Percentiles rank a stretch among this genome's conserved stretches.
Conservation (phyloP, 2,113 vertebrate species). For the Chaenogobius annularis region DNA sequence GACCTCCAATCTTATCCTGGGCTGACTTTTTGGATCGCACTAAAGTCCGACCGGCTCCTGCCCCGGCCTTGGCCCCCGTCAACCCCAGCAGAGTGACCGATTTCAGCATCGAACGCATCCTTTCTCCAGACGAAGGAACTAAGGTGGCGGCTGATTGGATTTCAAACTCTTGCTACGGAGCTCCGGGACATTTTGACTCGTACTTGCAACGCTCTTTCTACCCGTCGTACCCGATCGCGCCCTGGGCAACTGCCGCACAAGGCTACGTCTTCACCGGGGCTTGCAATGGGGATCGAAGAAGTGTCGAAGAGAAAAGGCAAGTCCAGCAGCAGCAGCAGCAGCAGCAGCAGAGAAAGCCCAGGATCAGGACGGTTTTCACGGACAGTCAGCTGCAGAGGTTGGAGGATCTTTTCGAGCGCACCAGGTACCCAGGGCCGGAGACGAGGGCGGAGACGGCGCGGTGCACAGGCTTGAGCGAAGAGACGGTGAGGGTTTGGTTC, state of each 20-base stretch:
- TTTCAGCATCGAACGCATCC: slow-evolving; percentile 1
- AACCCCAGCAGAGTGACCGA: background rate
- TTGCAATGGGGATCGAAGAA: background rate
- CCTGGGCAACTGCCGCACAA: background rate
- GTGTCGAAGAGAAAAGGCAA: background rate
- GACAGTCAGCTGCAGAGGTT: background rate
- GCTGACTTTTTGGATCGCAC: background rate
- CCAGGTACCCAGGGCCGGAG: background rate
- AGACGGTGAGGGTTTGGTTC: background rate
- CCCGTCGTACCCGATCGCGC: background rate
- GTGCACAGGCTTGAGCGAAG: background rate
- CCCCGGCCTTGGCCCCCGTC: no score
- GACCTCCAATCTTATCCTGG: background rate
- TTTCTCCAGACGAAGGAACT: background rate
- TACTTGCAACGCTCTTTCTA: background rate
- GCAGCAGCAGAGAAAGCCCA: background rate
- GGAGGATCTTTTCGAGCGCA: background rate
- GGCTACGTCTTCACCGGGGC: background rate
- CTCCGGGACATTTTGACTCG: background rate
- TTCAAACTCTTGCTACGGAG: background rate
- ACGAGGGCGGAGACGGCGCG: background rate
- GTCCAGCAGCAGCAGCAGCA: background rate
- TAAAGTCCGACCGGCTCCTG: background rate
- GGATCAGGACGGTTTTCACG: background rate
- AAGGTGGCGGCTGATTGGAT: background rate